Base-by-base conservation (phyloP, 2,888 invertebrate species). In the Chelonus formosanus region DNA sequence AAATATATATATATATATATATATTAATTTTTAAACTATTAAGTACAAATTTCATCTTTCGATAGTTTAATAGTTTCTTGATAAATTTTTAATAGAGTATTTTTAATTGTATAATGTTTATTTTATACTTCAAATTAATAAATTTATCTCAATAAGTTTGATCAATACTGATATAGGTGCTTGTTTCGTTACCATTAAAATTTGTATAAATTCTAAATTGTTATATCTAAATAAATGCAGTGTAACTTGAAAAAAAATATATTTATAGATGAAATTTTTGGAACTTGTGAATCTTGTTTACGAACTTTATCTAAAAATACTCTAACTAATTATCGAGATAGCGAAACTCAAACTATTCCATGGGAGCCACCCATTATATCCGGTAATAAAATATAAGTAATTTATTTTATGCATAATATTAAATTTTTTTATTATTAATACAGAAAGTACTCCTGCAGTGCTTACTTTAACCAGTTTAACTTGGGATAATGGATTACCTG, bases 321-420 rank as follows among this genome's bases (percentile, higher is more conserved):
- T 0, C 92, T 93, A 84, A 93, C 93, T 1, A 81, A 89, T 64
- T 93, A 87, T 79, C 87, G 93, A 66, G 94, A 93, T 75, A 90
- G 90, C 0, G 91, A 91, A 71, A 88, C 91, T 0, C 94, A 94
- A 83, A 94, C 94, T 0, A 85, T 86, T 8, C 93, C 94, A 0
- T 94, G 93, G 90, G 90, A 92, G 70, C 91, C 93, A 0, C 86
- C 87, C 20, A 20, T 1, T 89, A 87, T 76, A 85, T 64, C 53
- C 70, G 72, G 77, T 80, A 78, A 70, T 48, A 58, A 52, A 36
- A 4, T 43, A 58, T 31, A 10, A n/a, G 50, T 59, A 67, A 58
- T n/a, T 45, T 47, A 7, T 48, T 6, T 47, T 59, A 20, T 36
- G 20, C 36, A 57, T 59, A 65, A n/a, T 52, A 8, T 45, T 56